These are phyloP conservation scores for Numida meleagris DNA, from an alignment of 2,113 vertebrate genomes.

Conservation along the genomic window DNA sequence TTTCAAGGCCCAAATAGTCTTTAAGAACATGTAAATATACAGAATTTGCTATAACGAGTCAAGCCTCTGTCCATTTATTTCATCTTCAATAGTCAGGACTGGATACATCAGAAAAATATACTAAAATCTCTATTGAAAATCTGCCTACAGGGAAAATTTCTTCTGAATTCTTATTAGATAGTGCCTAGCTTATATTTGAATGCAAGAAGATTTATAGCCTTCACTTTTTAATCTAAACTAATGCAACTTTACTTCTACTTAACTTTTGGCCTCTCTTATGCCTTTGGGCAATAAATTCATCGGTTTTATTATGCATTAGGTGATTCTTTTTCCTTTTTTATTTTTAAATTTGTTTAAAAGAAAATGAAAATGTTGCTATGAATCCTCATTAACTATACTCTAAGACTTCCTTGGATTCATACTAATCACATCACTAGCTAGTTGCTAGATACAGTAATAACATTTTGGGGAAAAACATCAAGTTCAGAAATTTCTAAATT, in stretches of 20 bases:
- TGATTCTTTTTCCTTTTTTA: neutral
- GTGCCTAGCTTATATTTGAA: neutral
- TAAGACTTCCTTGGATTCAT: neutral
- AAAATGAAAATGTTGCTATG: neutral
- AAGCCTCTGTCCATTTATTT: neutral
- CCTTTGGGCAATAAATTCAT: neutral
- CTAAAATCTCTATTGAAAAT: neutral
- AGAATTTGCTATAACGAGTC: slow-evolving; percentile 5
- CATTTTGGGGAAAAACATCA: neutral
- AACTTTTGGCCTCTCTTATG: neutral
- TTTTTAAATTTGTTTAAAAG: neutral
- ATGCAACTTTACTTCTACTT: neutral
- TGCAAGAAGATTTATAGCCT: slow-evolving; percentile 16
- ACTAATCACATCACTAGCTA: neutral
- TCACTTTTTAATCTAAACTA: slow-evolving; percentile 18
- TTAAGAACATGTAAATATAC: slow-evolving; percentile 4
- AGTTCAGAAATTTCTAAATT: neutral
- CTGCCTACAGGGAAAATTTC: slow-evolving; percentile 21
- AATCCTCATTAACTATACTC: neutral
- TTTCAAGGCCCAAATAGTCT: neutral
- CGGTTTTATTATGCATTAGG: neutral
- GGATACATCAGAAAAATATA: neutral
- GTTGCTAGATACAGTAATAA: neutral
- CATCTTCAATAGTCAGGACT: neutral
- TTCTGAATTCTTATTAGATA: slow-evolving; percentile 26